Evolutionary conservation across 2,888 invertebrate genomes (phyloP).

Genomic region (Philereme transversata): DNA sequence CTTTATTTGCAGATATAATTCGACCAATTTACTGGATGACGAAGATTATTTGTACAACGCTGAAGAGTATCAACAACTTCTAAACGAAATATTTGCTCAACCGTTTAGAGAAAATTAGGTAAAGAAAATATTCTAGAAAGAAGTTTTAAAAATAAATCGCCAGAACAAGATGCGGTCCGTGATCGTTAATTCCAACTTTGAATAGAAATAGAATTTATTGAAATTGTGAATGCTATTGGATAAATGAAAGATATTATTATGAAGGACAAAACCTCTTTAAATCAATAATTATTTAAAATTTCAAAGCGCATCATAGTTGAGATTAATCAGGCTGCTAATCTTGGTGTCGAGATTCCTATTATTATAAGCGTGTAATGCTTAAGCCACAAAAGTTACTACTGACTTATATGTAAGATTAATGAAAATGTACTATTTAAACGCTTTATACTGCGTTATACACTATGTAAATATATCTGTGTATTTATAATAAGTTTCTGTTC

Average conservation of each 20-base stretch:
- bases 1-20: conserved; percentile 60
- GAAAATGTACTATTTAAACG: conserved; percentile 30
- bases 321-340: conserved; percentile 39
- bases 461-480: conserved; percentile 22
- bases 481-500: conserved; percentile 22
- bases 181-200: conserved; percentile 8
- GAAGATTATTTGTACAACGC: conserved; percentile 75
- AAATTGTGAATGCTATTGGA: conserved; percentile 6
- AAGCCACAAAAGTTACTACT: conserved; percentile 57
- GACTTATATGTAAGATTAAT: conserved; percentile 44
- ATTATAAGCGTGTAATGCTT: conserved; percentile 51
- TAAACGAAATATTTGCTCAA: conserved; percentile 82
- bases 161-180: background rate
- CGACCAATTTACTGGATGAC: conserved; percentile 59
- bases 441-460: conserved; percentile 29
- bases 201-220: background rate
- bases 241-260: conserved; percentile 3
- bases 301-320: conserved; percentile 28
- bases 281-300: conserved; percentile 3
- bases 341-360: conserved; percentile 66
- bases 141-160: conserved; percentile 2
- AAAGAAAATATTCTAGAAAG: conserved; percentile 1
- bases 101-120: conserved; percentile 72
- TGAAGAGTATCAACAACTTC: conserved; percentile 74
- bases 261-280: background rate